phyloP scores from a whole-genome alignment of 2,113 vertebrate genomes.

The Cygnus atratus region DNA sequence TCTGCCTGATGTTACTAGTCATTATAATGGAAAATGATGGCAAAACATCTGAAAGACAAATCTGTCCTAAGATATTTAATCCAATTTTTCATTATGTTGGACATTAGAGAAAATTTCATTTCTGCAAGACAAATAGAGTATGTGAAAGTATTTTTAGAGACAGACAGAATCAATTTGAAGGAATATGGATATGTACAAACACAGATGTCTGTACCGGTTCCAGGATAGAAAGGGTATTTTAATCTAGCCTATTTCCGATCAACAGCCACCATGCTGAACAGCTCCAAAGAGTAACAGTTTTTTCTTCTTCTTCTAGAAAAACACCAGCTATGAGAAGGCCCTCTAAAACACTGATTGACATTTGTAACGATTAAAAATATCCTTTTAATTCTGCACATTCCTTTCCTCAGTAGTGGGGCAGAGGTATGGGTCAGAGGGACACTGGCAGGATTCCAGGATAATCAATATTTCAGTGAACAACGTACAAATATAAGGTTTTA shows the following conservation, averaged over 20 bases:
- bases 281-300: neutral
- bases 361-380: neutral
- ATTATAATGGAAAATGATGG: neutral
- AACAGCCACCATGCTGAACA: neutral
- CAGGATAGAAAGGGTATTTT: neutral
- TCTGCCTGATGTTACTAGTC: neutral
- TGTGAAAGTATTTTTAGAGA: neutral
- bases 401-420: neutral
- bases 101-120: constrained; percentile 38
- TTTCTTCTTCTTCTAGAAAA: neutral
- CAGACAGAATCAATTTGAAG: constrained; percentile 7
- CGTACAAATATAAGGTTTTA: neutral
- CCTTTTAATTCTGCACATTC: neutral
- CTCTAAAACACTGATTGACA: neutral
- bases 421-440: neutral
- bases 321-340: neutral
- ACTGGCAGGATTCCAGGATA: neutral
- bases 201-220: neutral
- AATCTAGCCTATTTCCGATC: neutral
- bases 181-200: neutral
- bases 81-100: constrained; percentile 6
- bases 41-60: constrained; percentile 38
- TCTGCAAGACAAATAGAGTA: neutral
- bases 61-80: constrained; percentile 2
- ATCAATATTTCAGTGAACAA: neutral